phyloP scores from a whole-genome alignment of 2,888 invertebrate species.

The Bimastos eiseni region DNA sequence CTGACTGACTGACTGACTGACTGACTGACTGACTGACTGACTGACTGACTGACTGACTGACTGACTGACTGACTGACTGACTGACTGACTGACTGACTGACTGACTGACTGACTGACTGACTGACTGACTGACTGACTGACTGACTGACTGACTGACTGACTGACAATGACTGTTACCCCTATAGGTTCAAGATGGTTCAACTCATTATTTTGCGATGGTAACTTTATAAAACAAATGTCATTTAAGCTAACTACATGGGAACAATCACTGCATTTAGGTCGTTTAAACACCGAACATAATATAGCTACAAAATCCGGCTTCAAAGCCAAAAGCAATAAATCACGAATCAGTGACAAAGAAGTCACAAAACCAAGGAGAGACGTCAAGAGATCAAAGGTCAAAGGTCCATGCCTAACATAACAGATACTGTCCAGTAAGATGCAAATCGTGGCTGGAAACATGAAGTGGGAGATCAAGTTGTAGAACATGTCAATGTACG shows the following conservation, averaged over 20 bases:
- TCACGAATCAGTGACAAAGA: neutral
- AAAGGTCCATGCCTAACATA: neutral
- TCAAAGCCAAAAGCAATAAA: neutral
- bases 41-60: neutral
- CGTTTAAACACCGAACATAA: no score
- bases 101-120: slow-evolving; percentile 16
- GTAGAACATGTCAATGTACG: neutral
- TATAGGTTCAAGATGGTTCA: neutral
- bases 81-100: slow-evolving; percentile 13
- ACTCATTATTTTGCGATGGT: neutral
- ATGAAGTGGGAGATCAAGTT: neutral
- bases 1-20: neutral
- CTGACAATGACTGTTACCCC: neutral
- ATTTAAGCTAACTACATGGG: neutral
- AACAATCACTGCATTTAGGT: neutral
- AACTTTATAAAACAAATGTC: no score
- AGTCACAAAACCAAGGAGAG: no score
- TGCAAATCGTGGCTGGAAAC: neutral
- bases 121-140: slow-evolving; percentile 19
- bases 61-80: neutral
- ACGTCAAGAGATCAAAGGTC: no score
- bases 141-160: slow-evolving; percentile 21
- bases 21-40: neutral
- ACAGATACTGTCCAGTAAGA: neutral
- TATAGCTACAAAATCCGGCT: no score